Evolutionary conservation across 2,888 invertebrate species (phyloP), one percentile per base, ranked within the genome.

Genomic region (Pogonocherus hispidulus): DNA sequence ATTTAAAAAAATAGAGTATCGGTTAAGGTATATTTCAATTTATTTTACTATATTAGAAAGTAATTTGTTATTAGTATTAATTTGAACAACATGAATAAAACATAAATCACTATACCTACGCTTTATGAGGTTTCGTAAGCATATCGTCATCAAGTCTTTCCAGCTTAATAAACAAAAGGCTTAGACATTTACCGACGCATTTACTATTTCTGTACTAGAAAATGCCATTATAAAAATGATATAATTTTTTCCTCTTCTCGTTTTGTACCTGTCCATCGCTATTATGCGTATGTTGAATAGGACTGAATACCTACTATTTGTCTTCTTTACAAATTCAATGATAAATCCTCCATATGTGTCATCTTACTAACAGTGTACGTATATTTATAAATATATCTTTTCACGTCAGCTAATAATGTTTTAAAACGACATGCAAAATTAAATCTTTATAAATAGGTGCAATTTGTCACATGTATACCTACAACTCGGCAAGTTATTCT

Each of bases 351-450:
- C 46, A 37, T 51, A 37, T 49, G 11, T 51, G 62, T 49, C 62
- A 62, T 20, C 37, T 51, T 37, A 51, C 35, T 37, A 60, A 47
- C 35, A 60, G 37, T 9, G 19, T 35, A 60, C 37, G 23, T 49
- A 46, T 59, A 46, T 59, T 59, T 19, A 59, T 47, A 46, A 62
- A 66, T 44, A 59, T 54, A 66, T 47, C 37, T 35, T 69, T 69
- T 69, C 64, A 69, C 52, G 62, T 56, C 63, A 59, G 57, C 62
- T 49, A 55, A 69, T 57, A 47, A 62, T 41, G 44, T 66, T 69
- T 63, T 49, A 37, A 18, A 47, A 6, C 22, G 69, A 59, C 66
- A 66, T 63, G 66, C 66, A 60, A 69, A 66, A 59, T 69, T 59
- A 63, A 63, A 63, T 66, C 63, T 51, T 14, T 49, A 62, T 60